A percentile compares a stretch with the other conserved stretches of the same genome.
Evolutionary conservation across 1,140 invertebrate species (phyloP).

Genomic region (Euborellia annulipes): DNA sequence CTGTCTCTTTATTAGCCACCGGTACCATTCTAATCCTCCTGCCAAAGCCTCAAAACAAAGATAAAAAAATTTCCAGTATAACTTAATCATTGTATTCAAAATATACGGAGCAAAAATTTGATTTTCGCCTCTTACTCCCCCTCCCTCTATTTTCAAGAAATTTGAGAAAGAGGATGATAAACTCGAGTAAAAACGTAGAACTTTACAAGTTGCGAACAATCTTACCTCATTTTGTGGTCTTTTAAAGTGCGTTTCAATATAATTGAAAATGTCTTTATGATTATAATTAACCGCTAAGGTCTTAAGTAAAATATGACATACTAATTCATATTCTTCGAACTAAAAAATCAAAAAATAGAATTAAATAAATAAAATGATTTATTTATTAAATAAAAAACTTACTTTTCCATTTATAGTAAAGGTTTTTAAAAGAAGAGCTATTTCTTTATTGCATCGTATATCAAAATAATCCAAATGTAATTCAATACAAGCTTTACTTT

Average conservation of each 20-base stretch:
- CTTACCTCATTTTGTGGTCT: slow-evolving; percentile 6
- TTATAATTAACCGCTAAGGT: slow-evolving; percentile 51
- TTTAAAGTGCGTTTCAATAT: slow-evolving; percentile 33
- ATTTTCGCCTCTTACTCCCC: no score
- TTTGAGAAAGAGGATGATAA: no score
- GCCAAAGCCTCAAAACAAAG: no score
- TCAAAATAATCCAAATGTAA: slow-evolving; percentile 39
- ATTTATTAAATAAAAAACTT: slow-evolving; percentile 12
- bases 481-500: not conserved
- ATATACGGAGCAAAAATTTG: no score
- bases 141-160: no score
- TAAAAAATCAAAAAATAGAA: slow-evolving; percentile 22
- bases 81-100: no score
- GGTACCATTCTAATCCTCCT: no score
- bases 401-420: slow-evolving; percentile 59
- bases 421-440: slow-evolving; percentile 44
- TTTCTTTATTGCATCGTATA: slow-evolving; percentile 39
- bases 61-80: no score
- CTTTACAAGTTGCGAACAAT: no score
- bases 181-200: no score
- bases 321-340: slow-evolving; percentile 47
- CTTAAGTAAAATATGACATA: slow-evolving; percentile 48
- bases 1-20: no score
- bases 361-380: slow-evolving; percentile 7
- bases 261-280: slow-evolving; percentile 39